These are phyloP conservation scores for Sinocyclocheilus anophthalmus DNA, from an alignment of 2,113 vertebrate genomes.

Conservation along the genomic window DNA sequence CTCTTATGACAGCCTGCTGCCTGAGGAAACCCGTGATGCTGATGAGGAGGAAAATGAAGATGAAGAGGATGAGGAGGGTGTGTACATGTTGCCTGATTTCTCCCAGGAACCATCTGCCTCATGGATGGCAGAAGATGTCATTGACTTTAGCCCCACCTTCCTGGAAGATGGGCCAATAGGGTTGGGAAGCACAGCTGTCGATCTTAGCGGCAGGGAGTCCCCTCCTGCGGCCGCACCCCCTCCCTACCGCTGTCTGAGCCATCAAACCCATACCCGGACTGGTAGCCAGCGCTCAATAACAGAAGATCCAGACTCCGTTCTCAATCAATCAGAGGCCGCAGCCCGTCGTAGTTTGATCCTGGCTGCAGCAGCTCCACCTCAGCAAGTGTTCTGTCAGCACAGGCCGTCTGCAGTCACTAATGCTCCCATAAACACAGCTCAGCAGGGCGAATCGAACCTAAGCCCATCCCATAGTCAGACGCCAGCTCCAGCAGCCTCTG, in stretches of 20 bases:
- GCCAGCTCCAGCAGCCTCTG: constrained; percentile 14
- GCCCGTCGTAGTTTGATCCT: constrained; percentile 68
- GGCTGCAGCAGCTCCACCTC: constrained; percentile 62
- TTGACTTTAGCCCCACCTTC: constrained; percentile 78
- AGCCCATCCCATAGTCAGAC: constrained; percentile 55
- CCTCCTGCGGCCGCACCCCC: constrained; percentile 64
- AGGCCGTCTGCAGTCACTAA: constrained; percentile 54
- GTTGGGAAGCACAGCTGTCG: constrained; percentile 27
- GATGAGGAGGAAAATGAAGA: constrained; percentile 54
- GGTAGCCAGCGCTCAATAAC: constrained; percentile 69
- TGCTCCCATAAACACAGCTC: constrained; percentile 31
- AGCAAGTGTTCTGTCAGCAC: constrained; percentile 65
- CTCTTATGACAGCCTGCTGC: constrained; percentile 67
- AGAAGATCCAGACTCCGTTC: constrained; percentile 68
- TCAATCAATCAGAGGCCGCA: constrained; percentile 66
- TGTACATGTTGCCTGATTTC: constrained; percentile 74
- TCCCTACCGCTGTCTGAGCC: constrained; percentile 61
- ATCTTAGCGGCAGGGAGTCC: constrained; percentile 63
- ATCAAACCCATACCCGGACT: constrained; percentile 69
- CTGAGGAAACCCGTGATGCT: constrained; percentile 50
- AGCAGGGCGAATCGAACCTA: constrained; percentile 40
- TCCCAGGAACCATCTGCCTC: constrained; percentile 57
- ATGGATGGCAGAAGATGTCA: constrained; percentile 79
- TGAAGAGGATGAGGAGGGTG: constrained; percentile 58
- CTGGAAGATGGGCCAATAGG: constrained; percentile 69